Conservation (phyloP, 92 coral and sea anemone species). For the Epizoanthus fatuus region DNA sequence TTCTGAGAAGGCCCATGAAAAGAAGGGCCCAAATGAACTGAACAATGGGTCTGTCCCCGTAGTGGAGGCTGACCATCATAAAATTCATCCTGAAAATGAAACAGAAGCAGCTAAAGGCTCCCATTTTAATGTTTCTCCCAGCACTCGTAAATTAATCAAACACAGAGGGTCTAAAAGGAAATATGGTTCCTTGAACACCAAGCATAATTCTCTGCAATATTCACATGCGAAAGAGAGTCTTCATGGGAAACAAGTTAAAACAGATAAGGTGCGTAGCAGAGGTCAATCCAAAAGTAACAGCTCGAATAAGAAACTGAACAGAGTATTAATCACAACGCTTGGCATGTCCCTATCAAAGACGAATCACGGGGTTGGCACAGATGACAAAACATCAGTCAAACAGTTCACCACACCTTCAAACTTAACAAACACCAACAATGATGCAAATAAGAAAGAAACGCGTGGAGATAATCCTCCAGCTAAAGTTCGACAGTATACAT, state of each 20-base stretch:
- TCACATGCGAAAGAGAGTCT: neutral
- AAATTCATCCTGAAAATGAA: neutral
- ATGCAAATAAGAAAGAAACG: no score
- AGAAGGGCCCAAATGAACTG: neutral
- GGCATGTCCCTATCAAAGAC: neutral
- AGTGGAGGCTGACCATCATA: slow-evolving; percentile 28
- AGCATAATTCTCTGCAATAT: no score
- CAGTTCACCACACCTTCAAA: neutral
- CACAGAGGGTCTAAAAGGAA: no score
- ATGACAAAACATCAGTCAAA: neutral
- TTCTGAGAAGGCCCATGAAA: neutral
- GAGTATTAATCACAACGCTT: neutral
- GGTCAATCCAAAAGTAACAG: neutral
- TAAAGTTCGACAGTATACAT: no score
- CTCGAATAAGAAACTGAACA: neutral
- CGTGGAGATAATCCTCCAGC: no score
- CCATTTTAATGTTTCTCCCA: neutral
- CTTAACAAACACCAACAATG: neutral
- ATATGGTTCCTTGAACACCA: no score
- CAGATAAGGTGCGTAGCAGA: neutral
- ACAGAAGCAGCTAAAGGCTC: neutral
- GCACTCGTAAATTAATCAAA: no score
- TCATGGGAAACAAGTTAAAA: neutral
- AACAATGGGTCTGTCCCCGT: neutral
- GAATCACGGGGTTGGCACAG: neutral